A percentile compares a stretch with the other conserved stretches of the same genome.
These are phyloP conservation scores for Apocrypta bakeri DNA, from an alignment of 1,140 invertebrate species.

Conservation along the genomic window DNA sequence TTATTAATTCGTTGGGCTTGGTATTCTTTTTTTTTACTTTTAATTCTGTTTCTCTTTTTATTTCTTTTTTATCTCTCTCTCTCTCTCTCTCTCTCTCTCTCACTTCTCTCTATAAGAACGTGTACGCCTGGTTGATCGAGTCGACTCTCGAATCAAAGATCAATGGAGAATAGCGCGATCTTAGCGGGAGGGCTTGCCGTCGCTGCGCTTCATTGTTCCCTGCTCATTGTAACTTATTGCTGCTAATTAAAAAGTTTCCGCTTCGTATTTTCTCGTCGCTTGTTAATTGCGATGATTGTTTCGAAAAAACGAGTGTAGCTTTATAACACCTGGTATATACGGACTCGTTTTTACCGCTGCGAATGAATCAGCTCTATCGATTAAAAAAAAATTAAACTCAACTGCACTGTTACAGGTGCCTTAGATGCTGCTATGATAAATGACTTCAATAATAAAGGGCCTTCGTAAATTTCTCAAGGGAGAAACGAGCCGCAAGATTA, in stretches of 20 bases:
- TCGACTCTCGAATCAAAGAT: background rate
- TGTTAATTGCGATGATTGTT: background rate
- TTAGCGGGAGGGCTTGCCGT: background rate
- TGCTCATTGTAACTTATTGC: background rate
- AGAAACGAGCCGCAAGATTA: background rate
- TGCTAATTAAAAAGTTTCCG: conserved; percentile 29
- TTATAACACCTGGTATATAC: no score
- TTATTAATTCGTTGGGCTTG: conserved; percentile 38
- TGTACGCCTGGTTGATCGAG: no score
- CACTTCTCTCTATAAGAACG: background rate
- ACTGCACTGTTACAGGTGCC: background rate
- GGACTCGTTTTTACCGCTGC: background rate
- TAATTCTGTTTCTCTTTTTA: no score
- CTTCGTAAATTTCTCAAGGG: background rate
- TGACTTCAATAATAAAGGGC: background rate
- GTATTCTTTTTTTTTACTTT: no score
- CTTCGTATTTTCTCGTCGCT: background rate
- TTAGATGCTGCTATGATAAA: background rate
- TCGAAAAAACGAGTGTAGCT: background rate
- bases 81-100: background rate
- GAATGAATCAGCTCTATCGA: background rate
- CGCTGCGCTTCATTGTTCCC: background rate
- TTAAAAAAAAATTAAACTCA: background rate
- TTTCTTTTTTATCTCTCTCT: no score
- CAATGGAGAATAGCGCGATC: conserved; percentile 28